Evolutionary conservation across 2,888 invertebrate genomes (phyloP).

Genomic region (Amiota mariae): DNA sequence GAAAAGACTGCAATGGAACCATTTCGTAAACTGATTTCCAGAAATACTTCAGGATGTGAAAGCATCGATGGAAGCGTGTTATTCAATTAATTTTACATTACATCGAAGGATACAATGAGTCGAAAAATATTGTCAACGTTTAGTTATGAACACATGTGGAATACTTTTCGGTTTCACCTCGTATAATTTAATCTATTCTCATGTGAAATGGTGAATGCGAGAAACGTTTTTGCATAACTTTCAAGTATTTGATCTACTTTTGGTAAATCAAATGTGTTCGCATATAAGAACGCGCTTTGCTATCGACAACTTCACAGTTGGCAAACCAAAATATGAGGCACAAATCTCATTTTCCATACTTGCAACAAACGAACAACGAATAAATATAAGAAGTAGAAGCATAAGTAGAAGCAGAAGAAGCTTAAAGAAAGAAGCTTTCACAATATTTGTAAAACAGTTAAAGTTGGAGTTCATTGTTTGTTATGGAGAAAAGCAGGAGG

Average conservation of each 20-base stretch:
- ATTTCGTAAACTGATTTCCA: too few relatives aligned
- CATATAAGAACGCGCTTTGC: not conserved
- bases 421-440: constrained; percentile 57
- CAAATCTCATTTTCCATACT: constrained; percentile 50
- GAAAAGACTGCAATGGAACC: too few relatives aligned
- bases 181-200: too few relatives aligned
- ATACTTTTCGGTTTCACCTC: too few relatives aligned
- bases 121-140: too few relatives aligned
- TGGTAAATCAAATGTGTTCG: not conserved
- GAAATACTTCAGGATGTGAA: too few relatives aligned
- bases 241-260: constrained; percentile 26
- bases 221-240: constrained; percentile 7
- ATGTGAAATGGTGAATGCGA: too few relatives aligned
- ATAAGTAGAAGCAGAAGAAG: constrained; percentile 35
- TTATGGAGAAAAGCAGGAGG: too few relatives aligned
- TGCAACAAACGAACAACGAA: constrained; percentile 15
- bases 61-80: too few relatives aligned
- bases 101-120: too few relatives aligned
- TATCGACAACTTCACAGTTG: constrained; percentile 13
- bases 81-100: too few relatives aligned
- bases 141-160: too few relatives aligned
- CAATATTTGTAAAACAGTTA: constrained; percentile 49
- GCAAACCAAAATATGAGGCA: constrained; percentile 29
- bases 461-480: constrained; percentile 64
- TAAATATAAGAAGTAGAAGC: not conserved